These are phyloP conservation scores for Callyntrura guangdongensis DNA, from an alignment of 2,888 invertebrate genomes.

Conservation along the genomic window DNA sequence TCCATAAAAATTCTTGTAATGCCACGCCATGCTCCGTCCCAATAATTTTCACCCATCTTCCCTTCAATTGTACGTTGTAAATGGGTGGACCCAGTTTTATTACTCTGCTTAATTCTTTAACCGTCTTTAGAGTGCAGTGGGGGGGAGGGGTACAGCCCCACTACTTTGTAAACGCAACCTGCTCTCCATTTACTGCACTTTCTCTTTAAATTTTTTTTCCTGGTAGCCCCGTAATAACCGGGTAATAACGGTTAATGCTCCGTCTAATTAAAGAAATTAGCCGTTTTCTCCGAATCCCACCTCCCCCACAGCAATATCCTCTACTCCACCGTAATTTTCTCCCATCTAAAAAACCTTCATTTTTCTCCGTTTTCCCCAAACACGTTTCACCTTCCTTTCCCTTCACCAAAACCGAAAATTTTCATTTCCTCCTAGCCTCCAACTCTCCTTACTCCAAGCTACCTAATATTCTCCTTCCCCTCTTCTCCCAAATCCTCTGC, in stretches of 20 bases:
- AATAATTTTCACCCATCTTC: not conserved
- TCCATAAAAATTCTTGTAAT: no score
- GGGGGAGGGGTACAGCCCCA: not conserved
- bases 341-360: no score
- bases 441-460: slow-evolving; percentile 7
- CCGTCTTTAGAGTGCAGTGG: no score
- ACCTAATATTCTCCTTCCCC: not conserved
- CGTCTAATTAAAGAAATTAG: slow-evolving; percentile 19
- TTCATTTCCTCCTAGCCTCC: slow-evolving; percentile 20
- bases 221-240: not conserved
- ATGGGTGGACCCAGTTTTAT: not conserved
- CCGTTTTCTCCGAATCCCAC: not conserved
- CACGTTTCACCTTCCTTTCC: not conserved
- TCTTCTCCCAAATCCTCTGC: no score
- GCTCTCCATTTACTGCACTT: not conserved
- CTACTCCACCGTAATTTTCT: no score
- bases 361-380: not conserved
- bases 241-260: not conserved
- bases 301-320: not conserved
- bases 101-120: no score
- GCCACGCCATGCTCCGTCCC: no score
- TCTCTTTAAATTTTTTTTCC: not conserved
- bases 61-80: not conserved
- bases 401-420: not conserved
- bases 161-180: not conserved